Evolutionary conservation across 2,888 invertebrate species (phyloP).

Genomic region (Coelopa pilipes): DNA sequence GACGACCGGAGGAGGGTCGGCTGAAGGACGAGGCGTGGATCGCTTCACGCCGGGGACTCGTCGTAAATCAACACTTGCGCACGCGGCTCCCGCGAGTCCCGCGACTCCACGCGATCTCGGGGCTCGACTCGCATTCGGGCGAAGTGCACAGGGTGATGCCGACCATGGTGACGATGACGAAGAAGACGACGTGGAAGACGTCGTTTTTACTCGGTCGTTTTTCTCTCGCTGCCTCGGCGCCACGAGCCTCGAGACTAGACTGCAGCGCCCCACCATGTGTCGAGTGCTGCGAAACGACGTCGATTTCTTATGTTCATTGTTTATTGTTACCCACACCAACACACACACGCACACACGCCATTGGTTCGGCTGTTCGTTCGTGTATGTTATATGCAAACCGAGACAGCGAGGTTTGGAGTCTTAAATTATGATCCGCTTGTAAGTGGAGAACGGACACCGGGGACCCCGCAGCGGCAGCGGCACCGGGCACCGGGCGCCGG

Average conservation of each 20-base stretch:
- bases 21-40: neutral
- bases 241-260: neutral
- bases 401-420: neutral
- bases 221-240: neutral
- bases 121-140: no score
- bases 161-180: neutral
- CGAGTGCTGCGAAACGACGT: neutral
- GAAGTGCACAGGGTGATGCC: neutral
- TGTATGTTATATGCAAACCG: no score
- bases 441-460: neutral
- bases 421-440: neutral
- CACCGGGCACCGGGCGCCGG: no score
- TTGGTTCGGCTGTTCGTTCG: no score
- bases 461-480: no score
- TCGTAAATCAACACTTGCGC: no score
- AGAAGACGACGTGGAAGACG: neutral
- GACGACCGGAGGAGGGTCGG: neutral
- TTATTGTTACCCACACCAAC: neutral
- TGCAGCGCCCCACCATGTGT: conserved; percentile 17
- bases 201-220: neutral
- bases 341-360: neutral
- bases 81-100: no score
- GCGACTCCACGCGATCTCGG: no score
- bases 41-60: neutral
- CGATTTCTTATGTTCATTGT: neutral